Conservation (phyloP, 2,113 vertebrate species). For the Cygnus atratus region DNA sequence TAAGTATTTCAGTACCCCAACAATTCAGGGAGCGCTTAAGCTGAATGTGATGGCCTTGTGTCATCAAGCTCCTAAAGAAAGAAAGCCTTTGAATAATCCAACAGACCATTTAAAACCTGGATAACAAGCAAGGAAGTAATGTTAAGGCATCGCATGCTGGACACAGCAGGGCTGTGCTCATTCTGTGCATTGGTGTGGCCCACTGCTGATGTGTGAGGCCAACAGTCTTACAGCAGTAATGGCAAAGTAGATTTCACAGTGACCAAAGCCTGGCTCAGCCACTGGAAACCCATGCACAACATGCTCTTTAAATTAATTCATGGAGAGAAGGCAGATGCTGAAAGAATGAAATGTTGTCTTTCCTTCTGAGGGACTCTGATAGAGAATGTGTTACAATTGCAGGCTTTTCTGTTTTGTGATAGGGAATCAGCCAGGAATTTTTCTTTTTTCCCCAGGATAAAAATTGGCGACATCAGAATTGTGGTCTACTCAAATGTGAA, state of each 20-base stretch:
- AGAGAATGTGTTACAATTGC: conserved; percentile 7
- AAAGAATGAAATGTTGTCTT: conserved; percentile 33
- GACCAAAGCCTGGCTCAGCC: conserved; percentile 14
- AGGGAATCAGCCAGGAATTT: background rate
- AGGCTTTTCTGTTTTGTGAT: background rate
- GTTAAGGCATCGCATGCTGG: background rate
- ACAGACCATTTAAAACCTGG: conserved; percentile 20
- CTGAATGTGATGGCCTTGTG: background rate
- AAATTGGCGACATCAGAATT: background rate
- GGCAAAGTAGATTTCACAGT: conserved; percentile 33
- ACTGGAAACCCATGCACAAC: background rate
- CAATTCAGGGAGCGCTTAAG: background rate
- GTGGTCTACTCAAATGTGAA: background rate
- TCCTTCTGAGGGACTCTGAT: conserved; percentile 39
- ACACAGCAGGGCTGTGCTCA: conserved; percentile 25
- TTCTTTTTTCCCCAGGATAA: background rate
- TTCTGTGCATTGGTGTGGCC: background rate
- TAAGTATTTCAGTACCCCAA: background rate
- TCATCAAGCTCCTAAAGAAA: background rate
- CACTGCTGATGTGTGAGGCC: background rate
- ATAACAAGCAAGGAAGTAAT: conserved; percentile 32
- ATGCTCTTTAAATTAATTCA: conserved; percentile 53
- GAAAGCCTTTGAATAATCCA: background rate
- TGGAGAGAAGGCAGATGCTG: conserved; percentile 62
- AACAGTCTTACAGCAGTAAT: background rate